Percentiles rank a stretch among this genome's conserved stretches.
Evolutionary conservation across 2,797 vertebrate genomes (phyloP).

Genomic region (Sphenodon punctatus): DNA sequence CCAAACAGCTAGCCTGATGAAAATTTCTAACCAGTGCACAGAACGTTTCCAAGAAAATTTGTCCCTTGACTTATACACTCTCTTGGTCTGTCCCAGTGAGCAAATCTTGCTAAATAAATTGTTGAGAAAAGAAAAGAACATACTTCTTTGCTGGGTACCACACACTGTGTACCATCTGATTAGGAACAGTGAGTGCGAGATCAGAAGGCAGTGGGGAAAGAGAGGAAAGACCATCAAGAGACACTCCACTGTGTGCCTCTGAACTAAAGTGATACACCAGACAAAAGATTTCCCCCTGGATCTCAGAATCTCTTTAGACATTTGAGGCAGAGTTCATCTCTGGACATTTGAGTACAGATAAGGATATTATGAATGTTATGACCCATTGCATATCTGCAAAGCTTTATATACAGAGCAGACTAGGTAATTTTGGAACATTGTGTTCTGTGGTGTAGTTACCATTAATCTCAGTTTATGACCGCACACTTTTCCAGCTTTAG

Average conservation of each 20-base stretch:
- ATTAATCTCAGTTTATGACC: constrained; percentile 48
- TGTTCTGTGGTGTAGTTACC: constrained; percentile 2
- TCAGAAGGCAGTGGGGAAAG: fast-evolving
- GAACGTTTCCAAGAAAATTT: neutral
- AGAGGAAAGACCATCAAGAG: neutral
- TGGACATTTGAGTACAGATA: neutral
- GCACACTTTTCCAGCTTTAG: constrained; percentile 49
- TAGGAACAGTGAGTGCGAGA: neutral
- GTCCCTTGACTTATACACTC: neutral
- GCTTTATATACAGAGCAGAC: neutral
- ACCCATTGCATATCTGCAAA: constrained; percentile 1
- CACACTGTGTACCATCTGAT: no score
- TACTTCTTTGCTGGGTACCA: neutral
- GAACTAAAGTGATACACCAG: neutral
- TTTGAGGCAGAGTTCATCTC: neutral
- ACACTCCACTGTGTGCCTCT: neutral
- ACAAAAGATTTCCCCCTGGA: neutral
- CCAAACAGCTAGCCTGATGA: neutral
- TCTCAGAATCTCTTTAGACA: neutral
- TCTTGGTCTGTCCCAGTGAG: neutral
- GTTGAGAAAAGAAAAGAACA: neutral
- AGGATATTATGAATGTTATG: neutral
- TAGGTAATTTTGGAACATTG: constrained; percentile 19
- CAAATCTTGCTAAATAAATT: neutral
- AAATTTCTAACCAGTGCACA: neutral